Conservation (phyloP, 2,113 vertebrate species). For the Actenoides lindsayi region DNA sequence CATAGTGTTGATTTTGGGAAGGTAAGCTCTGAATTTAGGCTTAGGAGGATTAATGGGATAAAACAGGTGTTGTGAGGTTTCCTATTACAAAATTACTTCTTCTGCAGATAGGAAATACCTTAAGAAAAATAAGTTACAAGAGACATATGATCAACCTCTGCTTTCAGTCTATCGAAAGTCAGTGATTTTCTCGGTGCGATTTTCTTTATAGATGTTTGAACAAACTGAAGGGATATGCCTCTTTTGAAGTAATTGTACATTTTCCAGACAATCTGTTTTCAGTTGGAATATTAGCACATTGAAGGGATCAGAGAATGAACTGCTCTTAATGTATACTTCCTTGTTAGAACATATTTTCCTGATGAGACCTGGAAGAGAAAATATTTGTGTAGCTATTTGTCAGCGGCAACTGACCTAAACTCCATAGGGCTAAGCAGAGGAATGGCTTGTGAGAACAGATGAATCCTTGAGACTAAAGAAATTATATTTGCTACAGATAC, state of each 20-base stretch:
- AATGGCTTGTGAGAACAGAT: neutral
- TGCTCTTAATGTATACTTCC: neutral
- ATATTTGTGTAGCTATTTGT: neutral
- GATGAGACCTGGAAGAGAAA: neutral
- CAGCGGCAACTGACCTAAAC: neutral
- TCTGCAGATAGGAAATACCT: neutral
- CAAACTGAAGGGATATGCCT: neutral
- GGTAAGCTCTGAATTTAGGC: neutral
- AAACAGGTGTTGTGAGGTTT: slow-evolving; percentile 5
- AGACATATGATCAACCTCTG: neutral
- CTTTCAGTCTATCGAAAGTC: neutral
- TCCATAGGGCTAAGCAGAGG: neutral
- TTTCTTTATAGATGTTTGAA: neutral
- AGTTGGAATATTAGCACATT: neutral
- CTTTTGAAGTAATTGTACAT: neutral
- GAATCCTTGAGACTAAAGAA: neutral
- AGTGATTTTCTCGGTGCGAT: neutral
- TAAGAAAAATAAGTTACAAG: neutral
- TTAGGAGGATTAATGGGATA: neutral
- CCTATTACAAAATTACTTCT: slow-evolving; percentile 17
- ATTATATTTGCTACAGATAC: neutral
- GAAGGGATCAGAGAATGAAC: neutral
- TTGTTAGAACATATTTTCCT: neutral
- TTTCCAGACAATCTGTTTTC: neutral
- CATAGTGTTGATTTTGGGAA: neutral